Percentiles rank a stretch among this genome's conserved stretches.
Conservation (phyloP, 2,113 vertebrate species). For the Aix galericulata region DNA sequence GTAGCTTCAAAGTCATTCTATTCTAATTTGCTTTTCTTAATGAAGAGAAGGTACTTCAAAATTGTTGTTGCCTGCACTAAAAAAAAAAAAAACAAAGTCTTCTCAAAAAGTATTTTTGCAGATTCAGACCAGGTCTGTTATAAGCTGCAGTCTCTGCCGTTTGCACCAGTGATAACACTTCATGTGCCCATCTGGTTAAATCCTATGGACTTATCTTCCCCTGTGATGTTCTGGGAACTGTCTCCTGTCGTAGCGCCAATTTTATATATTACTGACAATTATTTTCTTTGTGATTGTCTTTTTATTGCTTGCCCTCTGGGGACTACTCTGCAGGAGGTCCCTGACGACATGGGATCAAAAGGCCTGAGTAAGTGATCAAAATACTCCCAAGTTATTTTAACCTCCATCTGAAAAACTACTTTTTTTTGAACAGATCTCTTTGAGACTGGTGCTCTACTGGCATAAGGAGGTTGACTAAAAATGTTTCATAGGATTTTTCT, state of each 20-base stretch:
- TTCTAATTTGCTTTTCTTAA: slow-evolving; percentile 13
- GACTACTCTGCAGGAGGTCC: slow-evolving; percentile 94
- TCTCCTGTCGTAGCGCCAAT: slow-evolving; percentile 79
- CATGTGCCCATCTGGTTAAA: neutral
- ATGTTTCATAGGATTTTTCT: slow-evolving; percentile 32
- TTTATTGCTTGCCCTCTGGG: slow-evolving; percentile 88
- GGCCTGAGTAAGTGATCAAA: slow-evolving; percentile 95
- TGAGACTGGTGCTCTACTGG: slow-evolving; percentile 65
- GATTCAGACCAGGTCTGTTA: neutral
- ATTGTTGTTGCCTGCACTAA: neutral
- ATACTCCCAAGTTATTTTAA: slow-evolving; percentile 79
- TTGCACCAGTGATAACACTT: neutral
- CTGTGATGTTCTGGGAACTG: slow-evolving; percentile 83
- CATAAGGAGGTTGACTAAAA: slow-evolving; percentile 69
- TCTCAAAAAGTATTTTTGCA: neutral
- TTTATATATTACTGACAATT: slow-evolving; percentile 88
- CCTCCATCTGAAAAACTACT: slow-evolving; percentile 72
- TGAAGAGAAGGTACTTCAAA: neutral
- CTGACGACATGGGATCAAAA: slow-evolving; percentile 94
- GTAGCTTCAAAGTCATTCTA: neutral
- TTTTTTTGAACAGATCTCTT: slow-evolving; percentile 59
- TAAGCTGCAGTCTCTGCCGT: neutral
- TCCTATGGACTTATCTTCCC: neutral
- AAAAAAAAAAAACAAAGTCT: neutral
- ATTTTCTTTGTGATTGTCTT: slow-evolving; percentile 95